phyloP scores from a whole-genome alignment of 64 coral and sea anemone genomes.

The Cladopsammia gracilis region DNA sequence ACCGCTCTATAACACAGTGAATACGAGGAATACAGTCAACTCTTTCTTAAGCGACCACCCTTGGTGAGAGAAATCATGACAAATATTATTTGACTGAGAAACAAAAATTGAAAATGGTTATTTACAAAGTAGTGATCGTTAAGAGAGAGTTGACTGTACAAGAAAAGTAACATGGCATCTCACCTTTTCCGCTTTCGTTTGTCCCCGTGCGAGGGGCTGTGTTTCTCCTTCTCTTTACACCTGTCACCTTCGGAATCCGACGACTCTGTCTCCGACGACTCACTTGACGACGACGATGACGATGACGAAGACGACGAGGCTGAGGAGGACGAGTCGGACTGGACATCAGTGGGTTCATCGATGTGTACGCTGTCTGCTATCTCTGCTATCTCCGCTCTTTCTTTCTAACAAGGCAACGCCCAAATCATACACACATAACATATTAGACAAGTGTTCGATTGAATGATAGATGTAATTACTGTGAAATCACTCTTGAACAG shows the following conservation, averaged over 20 bases:
- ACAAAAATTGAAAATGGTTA: too few relatives aligned
- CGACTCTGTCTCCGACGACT: slow-evolving; percentile 68
- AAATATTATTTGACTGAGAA: too few relatives aligned
- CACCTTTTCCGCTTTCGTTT: slow-evolving; percentile 35
- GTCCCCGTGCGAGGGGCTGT: slow-evolving; percentile 41
- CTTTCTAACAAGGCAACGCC: slow-evolving; percentile 57
- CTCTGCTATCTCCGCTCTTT: slow-evolving; percentile 76
- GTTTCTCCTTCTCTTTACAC: slow-evolving; percentile 72
- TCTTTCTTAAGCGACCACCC: too few relatives aligned
- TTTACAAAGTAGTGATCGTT: too few relatives aligned
- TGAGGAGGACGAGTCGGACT: slow-evolving; percentile 91
- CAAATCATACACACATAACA: background rate
- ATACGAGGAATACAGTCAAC: too few relatives aligned
- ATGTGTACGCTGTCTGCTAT: slow-evolving; percentile 82
- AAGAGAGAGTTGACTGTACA: too few relatives aligned
- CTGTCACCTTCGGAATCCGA: slow-evolving; percentile 69
- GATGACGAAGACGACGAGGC: slow-evolving; percentile 88
- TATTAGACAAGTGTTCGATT: background rate
- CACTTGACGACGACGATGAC: slow-evolving; percentile 71
- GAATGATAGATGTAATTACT: background rate
- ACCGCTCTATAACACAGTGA: too few relatives aligned
- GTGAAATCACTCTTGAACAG: too few relatives aligned
- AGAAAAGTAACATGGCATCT: too few relatives aligned
- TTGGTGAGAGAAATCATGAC: too few relatives aligned
- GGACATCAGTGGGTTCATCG: slow-evolving; percentile 83